Evolutionary conservation across 2,888 invertebrate species (phyloP), one percentile per base, ranked within the genome.

Genomic region (Hemaris fuciformis): DNA sequence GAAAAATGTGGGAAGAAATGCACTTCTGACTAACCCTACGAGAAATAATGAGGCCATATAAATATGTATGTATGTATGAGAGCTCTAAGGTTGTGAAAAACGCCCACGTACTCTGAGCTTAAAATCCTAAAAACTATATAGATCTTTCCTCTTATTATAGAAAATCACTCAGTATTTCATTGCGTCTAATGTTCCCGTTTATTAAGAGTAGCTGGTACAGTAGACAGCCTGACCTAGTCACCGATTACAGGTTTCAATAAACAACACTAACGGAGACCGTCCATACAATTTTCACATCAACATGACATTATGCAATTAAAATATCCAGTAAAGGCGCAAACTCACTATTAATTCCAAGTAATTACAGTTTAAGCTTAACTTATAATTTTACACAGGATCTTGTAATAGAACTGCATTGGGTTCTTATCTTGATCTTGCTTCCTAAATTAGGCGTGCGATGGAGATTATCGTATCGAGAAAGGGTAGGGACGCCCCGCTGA

Each of bases 401-500:
- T 22, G 8, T 6, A 42, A 34, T 38, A 34, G n/a, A 38, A 64
- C 69, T 48, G 25, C 20, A 2, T 20, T 31, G 6, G 8, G n/a
- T n/a, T n/a, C 8, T 79, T 82, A 85, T 85, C 80, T 65, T 69
- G 81, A 85, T 84, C 79, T 79, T 67, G 62, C 77, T 79, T 85
- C 85, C 83, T 82, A 86, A 88, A 84, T 85, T 85, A 79, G 77
- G 71, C 77, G 67, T 65, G 76, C 85, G 83, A 87, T 85, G 71
- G 75, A 84, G 85, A 88, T 87, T 87, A 84, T 76, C 72, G 76
- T n/a, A 71, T 77, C 68, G 74, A 69, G 72, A 70, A 53, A 69
- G 74, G 74, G 79, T 73, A 74, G 78, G 70, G 80, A 74, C 77
- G 76, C 69, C 83, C 82, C 71, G 76, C 73, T 61, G 82, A 66